phyloP scores from a whole-genome alignment of 2,113 vertebrate species.

The Dolichotis patagonum region DNA sequence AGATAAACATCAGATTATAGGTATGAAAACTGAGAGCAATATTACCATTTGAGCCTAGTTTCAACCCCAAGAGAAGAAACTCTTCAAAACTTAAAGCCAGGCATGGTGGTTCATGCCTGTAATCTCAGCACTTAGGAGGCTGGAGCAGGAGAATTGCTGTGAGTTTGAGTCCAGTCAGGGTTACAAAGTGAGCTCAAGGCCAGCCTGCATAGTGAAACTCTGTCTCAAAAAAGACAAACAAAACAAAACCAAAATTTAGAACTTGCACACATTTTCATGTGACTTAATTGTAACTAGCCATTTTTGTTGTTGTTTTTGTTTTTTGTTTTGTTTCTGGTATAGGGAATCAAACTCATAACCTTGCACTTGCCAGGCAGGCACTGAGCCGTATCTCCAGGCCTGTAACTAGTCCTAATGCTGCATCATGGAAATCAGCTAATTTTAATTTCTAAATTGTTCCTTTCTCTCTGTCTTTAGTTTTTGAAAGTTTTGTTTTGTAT shows the following conservation, averaged over 20 bases:
- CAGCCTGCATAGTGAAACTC: too few relatives aligned
- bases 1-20: background rate
- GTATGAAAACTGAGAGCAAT: background rate
- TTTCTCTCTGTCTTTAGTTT: background rate
- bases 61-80: background rate
- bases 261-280: background rate
- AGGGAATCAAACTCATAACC: too few relatives aligned
- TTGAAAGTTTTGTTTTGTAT: background rate
- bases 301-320: too few relatives aligned
- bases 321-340: too few relatives aligned
- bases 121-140: too few relatives aligned
- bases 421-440: background rate
- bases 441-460: slow-evolving; percentile 36
- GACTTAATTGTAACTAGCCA: slow-evolving; percentile 26
- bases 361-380: too few relatives aligned
- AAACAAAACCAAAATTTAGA: background rate
- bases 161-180: too few relatives aligned
- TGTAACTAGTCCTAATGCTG: background rate
- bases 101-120: too few relatives aligned
- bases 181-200: too few relatives aligned
- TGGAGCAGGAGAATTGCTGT: too few relatives aligned
- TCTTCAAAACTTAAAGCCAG: background rate
- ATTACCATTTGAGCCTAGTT: background rate
- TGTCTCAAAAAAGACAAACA: too few relatives aligned
- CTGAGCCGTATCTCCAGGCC: too few relatives aligned